A percentile compares a stretch with the other conserved stretches of the same genome.
Evolutionary conservation across 2,797 vertebrate species (phyloP).

Genomic region (Phrynocephalus vlangalii): DNA sequence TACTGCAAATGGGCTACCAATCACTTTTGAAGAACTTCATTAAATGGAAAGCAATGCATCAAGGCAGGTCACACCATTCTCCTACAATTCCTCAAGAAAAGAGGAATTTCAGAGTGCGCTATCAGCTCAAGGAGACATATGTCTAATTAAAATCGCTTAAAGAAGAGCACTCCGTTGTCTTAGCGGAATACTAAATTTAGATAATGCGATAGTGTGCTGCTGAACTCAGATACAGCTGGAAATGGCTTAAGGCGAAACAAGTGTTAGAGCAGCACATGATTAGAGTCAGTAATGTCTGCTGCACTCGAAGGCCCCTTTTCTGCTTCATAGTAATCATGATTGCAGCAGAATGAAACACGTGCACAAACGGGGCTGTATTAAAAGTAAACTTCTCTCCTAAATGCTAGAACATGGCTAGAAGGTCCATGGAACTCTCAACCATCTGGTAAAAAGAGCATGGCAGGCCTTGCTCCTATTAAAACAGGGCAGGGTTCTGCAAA

Average conservation of each 20-base stretch:
- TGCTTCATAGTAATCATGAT: neutral
- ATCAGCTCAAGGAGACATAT: neutral
- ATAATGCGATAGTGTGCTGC: neutral
- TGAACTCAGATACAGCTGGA: conserved; percentile 48
- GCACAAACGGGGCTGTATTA: neutral
- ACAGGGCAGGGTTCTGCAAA: neutral
- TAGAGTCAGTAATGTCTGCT: conserved; percentile 8
- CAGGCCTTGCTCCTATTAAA: neutral
- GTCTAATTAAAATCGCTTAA: conserved; percentile 59
- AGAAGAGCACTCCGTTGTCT: conserved; percentile 27
- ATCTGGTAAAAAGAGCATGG: neutral
- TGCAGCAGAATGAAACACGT: neutral
- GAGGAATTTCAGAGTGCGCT: conserved; percentile 34
- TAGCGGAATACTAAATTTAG: conserved; percentile 53
- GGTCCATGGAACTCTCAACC: neutral
- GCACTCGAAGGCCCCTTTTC: conserved; percentile 27
- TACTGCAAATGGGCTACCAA: neutral
- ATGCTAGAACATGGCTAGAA: neutral
- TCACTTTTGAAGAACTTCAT: neutral
- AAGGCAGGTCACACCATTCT: conserved; percentile 19
- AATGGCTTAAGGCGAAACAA: conserved; percentile 46
- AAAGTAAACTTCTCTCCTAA: neutral
- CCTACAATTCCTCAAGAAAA: conserved; percentile 46
- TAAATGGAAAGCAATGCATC: neutral
- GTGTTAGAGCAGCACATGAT: conserved; percentile 28